Conservation (phyloP, 1,140 invertebrate genomes). For the Aphelenchoides fujianensis region DNA sequence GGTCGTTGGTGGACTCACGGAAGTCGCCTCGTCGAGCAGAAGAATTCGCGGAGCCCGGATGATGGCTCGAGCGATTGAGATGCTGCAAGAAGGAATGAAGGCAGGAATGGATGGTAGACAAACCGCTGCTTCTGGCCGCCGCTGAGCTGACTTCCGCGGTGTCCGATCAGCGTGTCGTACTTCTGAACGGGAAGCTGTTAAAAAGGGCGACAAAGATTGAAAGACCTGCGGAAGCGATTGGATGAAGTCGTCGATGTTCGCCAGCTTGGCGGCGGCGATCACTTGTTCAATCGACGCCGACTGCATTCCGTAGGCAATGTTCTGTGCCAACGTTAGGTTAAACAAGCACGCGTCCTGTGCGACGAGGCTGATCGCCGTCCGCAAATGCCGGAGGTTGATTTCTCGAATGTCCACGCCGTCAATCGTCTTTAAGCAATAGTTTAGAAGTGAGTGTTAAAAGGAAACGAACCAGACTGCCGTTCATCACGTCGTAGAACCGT, state of each 20-base stretch:
- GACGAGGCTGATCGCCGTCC: slow-evolving; percentile 20
- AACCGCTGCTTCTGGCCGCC: slow-evolving; percentile 50
- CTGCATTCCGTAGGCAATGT: slow-evolving; percentile 82
- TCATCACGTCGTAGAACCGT: slow-evolving; percentile 44
- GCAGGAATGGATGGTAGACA: no score
- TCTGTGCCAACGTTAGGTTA: slow-evolving; percentile 79
- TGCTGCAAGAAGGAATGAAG: no score
- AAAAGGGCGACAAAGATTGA: no score
- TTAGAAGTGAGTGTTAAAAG: slow-evolving; percentile 51
- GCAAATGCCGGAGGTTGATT: slow-evolving; percentile 18
- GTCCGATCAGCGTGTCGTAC: slow-evolving; percentile 44
- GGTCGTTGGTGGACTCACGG: no score
- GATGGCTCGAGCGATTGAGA: slow-evolving; percentile 51
- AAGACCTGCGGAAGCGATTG: slow-evolving; percentile 73
- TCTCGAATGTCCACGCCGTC: slow-evolving; percentile 24
- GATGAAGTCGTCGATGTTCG: slow-evolving; percentile 85
- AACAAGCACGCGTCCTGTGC: slow-evolving; percentile 81
- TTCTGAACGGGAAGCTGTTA: no score
- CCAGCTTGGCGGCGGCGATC: slow-evolving; percentile 75
- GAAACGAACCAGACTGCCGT: slow-evolving; percentile 75
- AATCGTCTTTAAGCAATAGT: slow-evolving; percentile 15
- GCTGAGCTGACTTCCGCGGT: slow-evolving; percentile 43
- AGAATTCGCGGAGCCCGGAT: slow-evolving; percentile 79
- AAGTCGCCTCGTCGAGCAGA: slow-evolving; percentile 96
- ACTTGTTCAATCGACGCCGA: slow-evolving; percentile 72